Conservation (phyloP, 2,113 vertebrate genomes). For the Montifringilla adamsi region DNA sequence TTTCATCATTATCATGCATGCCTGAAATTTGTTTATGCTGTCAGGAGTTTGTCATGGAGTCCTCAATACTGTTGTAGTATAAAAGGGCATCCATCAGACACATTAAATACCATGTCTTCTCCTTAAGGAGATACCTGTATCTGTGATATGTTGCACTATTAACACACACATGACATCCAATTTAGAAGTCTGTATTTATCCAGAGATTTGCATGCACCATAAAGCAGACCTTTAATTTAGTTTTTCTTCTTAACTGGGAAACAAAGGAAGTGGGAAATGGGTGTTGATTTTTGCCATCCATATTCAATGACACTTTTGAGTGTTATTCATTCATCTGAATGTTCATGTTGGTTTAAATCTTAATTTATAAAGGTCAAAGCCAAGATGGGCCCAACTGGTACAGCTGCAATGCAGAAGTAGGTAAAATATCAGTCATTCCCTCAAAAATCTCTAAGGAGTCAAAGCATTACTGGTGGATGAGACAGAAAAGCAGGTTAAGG, state of each 20-base stretch:
- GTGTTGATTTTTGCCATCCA: neutral
- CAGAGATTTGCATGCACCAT: constrained; percentile 18
- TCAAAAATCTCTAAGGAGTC: neutral
- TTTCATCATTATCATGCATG: neutral
- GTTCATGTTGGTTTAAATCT: neutral
- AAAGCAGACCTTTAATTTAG: constrained; percentile 46
- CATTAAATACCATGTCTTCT: neutral
- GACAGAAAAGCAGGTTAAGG: neutral
- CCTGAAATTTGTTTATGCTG: constrained; percentile 12
- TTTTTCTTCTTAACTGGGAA: constrained; percentile 18
- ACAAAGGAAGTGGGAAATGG: constrained; percentile 2
- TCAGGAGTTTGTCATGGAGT: neutral
- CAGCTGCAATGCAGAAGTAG: neutral
- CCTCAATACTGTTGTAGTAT: neutral
- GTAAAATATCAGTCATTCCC: neutral
- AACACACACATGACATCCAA: neutral
- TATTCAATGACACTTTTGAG: neutral
- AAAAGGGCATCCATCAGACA: constrained; percentile 14
- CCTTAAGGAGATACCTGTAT: constrained; percentile 20
- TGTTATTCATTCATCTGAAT: constrained; percentile 10
- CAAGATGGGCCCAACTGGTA: neutral
- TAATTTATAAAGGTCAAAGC: neutral
- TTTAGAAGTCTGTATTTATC: constrained; percentile 23
- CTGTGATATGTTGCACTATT: neutral
- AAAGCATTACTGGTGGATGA: neutral